These are phyloP conservation scores for Hipparchia sbordonii DNA, from an alignment of 2,888 invertebrate species.

Conservation along the genomic window DNA sequence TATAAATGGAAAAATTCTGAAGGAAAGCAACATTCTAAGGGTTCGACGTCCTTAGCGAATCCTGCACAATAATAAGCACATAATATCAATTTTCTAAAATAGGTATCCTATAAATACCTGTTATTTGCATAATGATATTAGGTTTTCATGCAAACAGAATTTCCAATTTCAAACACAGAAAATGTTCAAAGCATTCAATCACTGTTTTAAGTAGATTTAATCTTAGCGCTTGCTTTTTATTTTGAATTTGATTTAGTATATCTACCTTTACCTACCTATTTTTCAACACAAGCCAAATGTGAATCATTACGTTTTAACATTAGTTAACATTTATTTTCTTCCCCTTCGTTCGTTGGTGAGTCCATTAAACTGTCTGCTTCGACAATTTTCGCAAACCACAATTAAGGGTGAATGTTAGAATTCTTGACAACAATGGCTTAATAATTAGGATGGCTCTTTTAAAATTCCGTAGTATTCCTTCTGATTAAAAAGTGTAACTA, in stretches of 20 bases:
- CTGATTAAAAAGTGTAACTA: no score
- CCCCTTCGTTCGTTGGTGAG: conserved; percentile 9
- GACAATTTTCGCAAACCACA: conserved; percentile 15
- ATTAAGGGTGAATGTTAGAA: conserved; percentile 3
- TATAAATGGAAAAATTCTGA: conserved; percentile 30
- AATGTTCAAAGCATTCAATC: background rate
- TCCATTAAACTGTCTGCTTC: conserved; percentile 16
- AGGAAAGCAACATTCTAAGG: conserved; percentile 54
- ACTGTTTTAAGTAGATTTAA: background rate
- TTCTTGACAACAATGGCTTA: background rate
- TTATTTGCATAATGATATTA: background rate
- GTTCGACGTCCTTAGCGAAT: conserved; percentile 62
- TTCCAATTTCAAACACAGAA: background rate
- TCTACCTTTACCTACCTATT: background rate
- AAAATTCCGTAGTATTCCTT: background rate
- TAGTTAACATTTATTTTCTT: conserved; percentile 13
- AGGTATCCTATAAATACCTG: background rate
- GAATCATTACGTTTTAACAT: conserved; percentile 8
- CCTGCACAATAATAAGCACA: conserved; percentile 41
- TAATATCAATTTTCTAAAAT: background rate
- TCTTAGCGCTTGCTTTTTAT: no score
- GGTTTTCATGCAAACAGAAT: background rate
- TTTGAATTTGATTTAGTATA: background rate
- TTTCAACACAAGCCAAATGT: background rate
- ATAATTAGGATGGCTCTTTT: conserved; percentile 4